These are phyloP conservation scores for Ailurus styani DNA, from an alignment of 2,113 vertebrate species.

Conservation along the genomic window DNA sequence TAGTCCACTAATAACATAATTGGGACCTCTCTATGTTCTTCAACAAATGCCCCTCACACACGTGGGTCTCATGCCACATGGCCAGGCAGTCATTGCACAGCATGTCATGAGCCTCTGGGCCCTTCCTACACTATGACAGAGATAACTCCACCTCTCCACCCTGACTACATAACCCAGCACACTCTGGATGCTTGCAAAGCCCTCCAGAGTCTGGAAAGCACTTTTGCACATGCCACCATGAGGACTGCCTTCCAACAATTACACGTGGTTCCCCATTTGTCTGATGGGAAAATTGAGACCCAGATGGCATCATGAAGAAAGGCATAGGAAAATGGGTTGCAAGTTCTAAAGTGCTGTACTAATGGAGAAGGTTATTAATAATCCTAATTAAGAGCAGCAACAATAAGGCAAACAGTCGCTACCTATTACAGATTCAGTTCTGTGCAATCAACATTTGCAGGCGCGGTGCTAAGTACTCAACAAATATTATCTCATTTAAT, in stretches of 20 bases:
- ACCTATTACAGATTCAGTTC: background rate
- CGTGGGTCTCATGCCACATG: background rate
- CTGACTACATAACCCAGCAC: background rate
- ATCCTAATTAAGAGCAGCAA: background rate
- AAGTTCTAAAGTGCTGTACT: background rate
- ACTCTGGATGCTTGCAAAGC: fast-evolving
- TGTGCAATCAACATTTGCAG: background rate
- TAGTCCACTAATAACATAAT: fast-evolving
- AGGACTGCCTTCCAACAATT: background rate
- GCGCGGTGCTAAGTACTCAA: background rate
- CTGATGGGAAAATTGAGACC: background rate
- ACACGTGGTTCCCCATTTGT: fast-evolving
- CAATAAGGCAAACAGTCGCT: background rate
- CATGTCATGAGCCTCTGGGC: background rate
- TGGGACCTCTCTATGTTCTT: fast-evolving
- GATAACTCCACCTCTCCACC: background rate
- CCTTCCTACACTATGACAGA: background rate
- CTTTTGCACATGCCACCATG: fast-evolving
- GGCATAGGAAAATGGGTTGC: background rate
- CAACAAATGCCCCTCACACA: fast-evolving
- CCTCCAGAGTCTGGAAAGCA: background rate
- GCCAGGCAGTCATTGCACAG: background rate
- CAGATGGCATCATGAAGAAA: background rate
- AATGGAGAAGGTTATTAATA: background rate
- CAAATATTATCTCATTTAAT: slow-evolving; percentile 55